Conservation (phyloP, 2,113 vertebrate genomes). For the Melierax canorus region DNA sequence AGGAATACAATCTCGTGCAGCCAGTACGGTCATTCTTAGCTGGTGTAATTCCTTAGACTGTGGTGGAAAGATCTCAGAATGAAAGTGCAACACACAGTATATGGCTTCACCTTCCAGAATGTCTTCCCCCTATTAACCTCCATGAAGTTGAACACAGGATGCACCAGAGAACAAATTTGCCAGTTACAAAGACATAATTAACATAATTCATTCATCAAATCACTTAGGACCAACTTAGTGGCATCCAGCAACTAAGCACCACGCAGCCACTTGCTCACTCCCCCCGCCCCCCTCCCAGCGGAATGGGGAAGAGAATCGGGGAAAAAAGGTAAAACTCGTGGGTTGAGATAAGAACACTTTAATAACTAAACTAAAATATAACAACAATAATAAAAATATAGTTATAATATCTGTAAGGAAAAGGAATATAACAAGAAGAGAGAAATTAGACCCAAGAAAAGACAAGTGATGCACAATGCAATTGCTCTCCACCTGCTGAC, state of each 20-base stretch:
- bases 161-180: neutral
- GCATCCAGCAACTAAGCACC: neutral
- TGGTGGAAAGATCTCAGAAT: neutral
- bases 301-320: too few species aligned
- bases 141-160: neutral
- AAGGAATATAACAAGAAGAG: too few species aligned
- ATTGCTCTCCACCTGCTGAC: too few species aligned
- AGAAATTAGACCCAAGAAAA: too few species aligned
- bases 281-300: too few species aligned
- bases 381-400: too few species aligned
- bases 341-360: too few species aligned
- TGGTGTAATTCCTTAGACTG: neutral
- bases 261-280: too few species aligned
- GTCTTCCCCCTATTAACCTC: neutral
- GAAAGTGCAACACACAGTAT: fast-evolving
- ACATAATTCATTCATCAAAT: neutral
- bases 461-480: too few species aligned
- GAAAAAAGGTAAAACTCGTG: too few species aligned
- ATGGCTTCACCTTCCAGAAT: neutral
- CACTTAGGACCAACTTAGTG: neutral
- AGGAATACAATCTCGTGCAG: neutral
- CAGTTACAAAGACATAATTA: neutral
- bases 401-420: too few species aligned
- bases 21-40: neutral
- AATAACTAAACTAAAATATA: too few species aligned